Conservation (phyloP, 1,140 invertebrate species). For the Hylaeus anthracinus region DNA sequence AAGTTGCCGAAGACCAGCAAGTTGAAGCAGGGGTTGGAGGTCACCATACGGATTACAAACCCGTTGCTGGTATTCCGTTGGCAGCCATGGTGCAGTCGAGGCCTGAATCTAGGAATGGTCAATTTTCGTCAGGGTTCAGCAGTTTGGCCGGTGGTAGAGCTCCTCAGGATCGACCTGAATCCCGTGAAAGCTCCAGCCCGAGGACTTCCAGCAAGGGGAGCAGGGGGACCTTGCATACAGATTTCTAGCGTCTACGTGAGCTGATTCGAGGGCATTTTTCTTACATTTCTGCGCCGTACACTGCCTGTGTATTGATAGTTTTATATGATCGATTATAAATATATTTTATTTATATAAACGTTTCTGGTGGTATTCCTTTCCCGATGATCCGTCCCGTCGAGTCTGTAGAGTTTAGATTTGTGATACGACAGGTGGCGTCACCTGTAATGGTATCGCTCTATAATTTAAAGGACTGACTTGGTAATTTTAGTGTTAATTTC, state of each 20-base stretch:
- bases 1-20: slow-evolving; percentile 23
- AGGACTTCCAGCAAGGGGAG: slow-evolving; percentile 51
- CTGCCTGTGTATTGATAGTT: neutral
- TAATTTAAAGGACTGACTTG: no score
- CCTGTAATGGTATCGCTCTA: no score
- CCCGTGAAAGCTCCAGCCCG: slow-evolving; percentile 58
- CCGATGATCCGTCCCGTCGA: no score
- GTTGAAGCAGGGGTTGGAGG: slow-evolving; percentile 45
- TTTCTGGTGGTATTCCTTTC: neutral
- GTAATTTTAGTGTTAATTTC: no score
- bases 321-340: neutral
- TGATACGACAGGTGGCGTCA: no score
- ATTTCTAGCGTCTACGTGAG: slow-evolving; percentile 58
- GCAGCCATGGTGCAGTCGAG: slow-evolving; percentile 53
- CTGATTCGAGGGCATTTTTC: no score
- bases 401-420: neutral
- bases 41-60: slow-evolving; percentile 38
- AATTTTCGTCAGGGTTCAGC: slow-evolving; percentile 72
- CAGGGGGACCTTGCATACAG: slow-evolving; percentile 53
- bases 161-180: slow-evolving; percentile 11
- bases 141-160: slow-evolving; percentile 69
- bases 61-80: slow-evolving; percentile 30
- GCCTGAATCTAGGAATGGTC: slow-evolving; percentile 64
- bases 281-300: neutral
- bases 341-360: slow-evolving; percentile 15